Conservation (phyloP, 2,113 vertebrate genomes). For the Struthidea cinerea region DNA sequence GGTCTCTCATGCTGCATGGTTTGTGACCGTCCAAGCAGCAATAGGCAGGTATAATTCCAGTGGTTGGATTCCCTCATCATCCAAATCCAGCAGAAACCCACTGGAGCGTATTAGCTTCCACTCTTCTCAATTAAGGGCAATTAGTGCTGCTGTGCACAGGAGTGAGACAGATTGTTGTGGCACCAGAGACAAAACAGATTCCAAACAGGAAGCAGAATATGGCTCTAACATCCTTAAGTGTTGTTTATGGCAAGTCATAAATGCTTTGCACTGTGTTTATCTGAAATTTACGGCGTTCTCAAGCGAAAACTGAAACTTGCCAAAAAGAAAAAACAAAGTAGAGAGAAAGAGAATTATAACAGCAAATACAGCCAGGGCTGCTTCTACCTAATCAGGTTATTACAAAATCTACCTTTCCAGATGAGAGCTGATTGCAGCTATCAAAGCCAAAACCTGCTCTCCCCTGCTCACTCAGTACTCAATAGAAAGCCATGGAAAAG, state of each 20-base stretch:
- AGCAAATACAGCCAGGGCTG: background rate
- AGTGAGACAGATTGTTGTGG: constrained; percentile 17
- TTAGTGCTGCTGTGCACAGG: background rate
- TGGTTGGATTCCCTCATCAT: background rate
- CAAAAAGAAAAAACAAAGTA: background rate
- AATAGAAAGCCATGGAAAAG: background rate
- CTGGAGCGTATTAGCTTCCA: background rate
- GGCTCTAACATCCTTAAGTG: background rate
- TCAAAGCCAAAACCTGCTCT: background rate
- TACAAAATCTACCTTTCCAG: background rate
- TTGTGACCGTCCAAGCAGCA: constrained; percentile 12
- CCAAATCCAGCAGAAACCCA: background rate
- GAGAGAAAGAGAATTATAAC: background rate
- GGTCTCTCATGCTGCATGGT: background rate
- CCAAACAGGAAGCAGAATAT: background rate
- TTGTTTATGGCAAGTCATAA: constrained; percentile 12
- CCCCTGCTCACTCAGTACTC: background rate
- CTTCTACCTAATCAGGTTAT: background rate
- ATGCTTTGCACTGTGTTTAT: background rate
- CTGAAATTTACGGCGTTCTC: background rate
- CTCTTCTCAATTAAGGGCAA: constrained; percentile 36
- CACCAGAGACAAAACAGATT: background rate
- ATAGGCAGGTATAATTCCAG: background rate
- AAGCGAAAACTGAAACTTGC: background rate
- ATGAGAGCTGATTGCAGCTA: background rate